phyloP scores from a whole-genome alignment of 2,888 invertebrate species.

The Eupeodes latifasciatus region DNA sequence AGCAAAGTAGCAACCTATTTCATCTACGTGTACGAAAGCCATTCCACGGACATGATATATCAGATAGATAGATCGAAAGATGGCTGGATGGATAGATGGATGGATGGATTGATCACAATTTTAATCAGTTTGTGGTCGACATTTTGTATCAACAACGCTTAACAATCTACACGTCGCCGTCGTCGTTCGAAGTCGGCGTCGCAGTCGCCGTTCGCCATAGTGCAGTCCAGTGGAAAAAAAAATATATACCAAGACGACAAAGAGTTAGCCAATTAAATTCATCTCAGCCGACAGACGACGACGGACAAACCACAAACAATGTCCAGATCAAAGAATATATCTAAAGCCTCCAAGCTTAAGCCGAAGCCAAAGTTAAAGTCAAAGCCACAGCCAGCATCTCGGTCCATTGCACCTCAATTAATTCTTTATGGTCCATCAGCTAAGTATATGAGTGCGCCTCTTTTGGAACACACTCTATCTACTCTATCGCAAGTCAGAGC shows the following conservation, averaged over 20 bases:
- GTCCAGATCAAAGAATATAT: slow-evolving; percentile 26
- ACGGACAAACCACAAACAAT: slow-evolving; percentile 3
- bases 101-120: slow-evolving; percentile 32
- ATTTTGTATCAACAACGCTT: slow-evolving; percentile 51
- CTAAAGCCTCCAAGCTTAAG: not conserved
- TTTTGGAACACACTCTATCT: not conserved
- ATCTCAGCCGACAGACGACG: slow-evolving; percentile 33
- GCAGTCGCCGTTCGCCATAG: not conserved
- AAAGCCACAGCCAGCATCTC: not conserved
- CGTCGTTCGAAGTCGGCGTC: too few species aligned
- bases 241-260: slow-evolving; percentile 32
- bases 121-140: slow-evolving; percentile 34
- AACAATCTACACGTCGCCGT: slow-evolving; percentile 47
- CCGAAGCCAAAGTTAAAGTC: not conserved
- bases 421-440: slow-evolving; percentile 48
- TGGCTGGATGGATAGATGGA: not conserved
- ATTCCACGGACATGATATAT: not conserved
- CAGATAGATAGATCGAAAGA: not conserved
- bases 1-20: not conserved
- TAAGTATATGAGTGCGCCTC: slow-evolving; percentile 25
- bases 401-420: slow-evolving; percentile 61
- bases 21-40: not conserved
- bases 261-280: slow-evolving; percentile 58
- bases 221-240: not conserved
- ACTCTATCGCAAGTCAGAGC: not conserved